Conservation (phyloP, 2,113 vertebrate genomes). For the Epinephelus cyanopodus region DNA sequence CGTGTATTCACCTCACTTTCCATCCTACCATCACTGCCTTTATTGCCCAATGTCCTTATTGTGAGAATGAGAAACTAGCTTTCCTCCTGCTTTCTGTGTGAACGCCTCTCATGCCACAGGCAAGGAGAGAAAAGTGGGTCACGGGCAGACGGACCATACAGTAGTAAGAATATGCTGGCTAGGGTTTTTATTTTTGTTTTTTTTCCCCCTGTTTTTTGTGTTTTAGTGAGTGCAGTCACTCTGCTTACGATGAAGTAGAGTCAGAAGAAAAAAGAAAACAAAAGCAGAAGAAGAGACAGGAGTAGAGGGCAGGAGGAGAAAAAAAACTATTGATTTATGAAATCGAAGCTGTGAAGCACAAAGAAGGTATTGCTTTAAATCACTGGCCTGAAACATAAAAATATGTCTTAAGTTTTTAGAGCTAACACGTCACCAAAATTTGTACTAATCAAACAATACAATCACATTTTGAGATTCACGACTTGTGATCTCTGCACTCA, state of each 20-base stretch:
- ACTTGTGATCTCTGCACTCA: neutral
- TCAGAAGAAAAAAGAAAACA: neutral
- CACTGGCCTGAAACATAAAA: neutral
- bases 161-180: constrained; percentile 24
- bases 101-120: constrained; percentile 55
- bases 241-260: neutral
- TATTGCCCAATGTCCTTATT: constrained; percentile 42
- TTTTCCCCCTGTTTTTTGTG: constrained; percentile 21
- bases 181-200: constrained; percentile 14
- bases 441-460: neutral
- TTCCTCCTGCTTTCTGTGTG: constrained; percentile 41
- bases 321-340: constrained; percentile 32
- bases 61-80: constrained; percentile 48
- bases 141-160: constrained; percentile 55
- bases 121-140: constrained; percentile 73
- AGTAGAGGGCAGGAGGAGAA: constrained; percentile 4
- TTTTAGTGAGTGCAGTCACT: constrained; percentile 26
- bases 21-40: constrained; percentile 31
- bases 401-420: neutral
- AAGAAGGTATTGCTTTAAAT: constrained; percentile 1
- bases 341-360: constrained; percentile 26
- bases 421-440: neutral
- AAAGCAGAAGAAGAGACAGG: neutral
- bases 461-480: neutral
- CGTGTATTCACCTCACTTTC: constrained; percentile 34